These are phyloP conservation scores for Naja naja DNA, from an alignment of 2,113 vertebrate species.

Conservation along the genomic window DNA sequence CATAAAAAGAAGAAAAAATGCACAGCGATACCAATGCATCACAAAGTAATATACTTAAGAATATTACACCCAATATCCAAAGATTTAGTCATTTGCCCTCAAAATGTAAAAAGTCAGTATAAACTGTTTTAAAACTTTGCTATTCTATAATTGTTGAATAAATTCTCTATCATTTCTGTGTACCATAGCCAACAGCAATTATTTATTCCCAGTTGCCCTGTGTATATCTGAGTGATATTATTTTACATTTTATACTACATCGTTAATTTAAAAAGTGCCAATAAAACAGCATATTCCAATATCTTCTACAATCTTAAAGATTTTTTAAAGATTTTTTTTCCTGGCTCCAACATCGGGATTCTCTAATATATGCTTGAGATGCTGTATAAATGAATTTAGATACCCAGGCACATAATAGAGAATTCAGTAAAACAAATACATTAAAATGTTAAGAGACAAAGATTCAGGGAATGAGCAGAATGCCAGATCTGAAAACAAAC, in stretches of 20 bases:
- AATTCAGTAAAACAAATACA: conserved; percentile 24
- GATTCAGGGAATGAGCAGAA: conserved; percentile 17
- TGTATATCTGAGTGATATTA: neutral
- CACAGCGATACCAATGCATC: neutral
- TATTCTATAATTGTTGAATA: neutral
- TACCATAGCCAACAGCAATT: neutral
- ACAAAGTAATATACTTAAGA: neutral
- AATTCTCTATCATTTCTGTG: neutral
- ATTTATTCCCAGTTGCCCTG: neutral
- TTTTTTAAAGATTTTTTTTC: neutral
- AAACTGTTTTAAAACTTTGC: neutral
- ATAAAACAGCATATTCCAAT: neutral
- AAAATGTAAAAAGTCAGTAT: neutral
- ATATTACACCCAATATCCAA: neutral
- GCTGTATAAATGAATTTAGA: neutral
- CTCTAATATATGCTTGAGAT: neutral
- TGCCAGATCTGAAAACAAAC: conserved; percentile 25
- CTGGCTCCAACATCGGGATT: neutral
- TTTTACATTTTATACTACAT: neutral
- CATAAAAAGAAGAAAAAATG: neutral
- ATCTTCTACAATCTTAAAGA: neutral
- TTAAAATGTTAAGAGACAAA: conserved; percentile 33
- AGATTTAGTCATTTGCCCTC: neutral
- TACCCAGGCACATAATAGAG: neutral
- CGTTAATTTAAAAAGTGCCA: neutral